Base-by-base conservation (phyloP, 2,113 vertebrate species). In the Oryzias melastigma region DNA sequence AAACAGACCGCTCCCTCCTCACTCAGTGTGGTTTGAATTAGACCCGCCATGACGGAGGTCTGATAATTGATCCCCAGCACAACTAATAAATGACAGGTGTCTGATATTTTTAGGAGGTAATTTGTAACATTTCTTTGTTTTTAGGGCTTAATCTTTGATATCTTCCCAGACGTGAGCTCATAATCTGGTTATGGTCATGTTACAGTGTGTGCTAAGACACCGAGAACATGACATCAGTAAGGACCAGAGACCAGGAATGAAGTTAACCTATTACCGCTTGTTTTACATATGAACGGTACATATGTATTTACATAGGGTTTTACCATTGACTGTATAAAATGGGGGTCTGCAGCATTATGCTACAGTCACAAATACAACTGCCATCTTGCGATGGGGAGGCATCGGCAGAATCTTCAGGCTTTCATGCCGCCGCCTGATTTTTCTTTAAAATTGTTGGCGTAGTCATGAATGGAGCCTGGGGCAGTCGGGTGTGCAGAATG, bases 1-100 rank as follows among this genome's bases (percentile, higher is more conserved):
- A 72, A 80, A 81, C 80, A 75, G 19, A 12, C 25, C n/a, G n/a
- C 16, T 1, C 55, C 64, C 71, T 62, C 12, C 7, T 14, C 15
- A 85, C 79, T 77, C 73, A 52, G 73, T 40, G 68, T 81, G 73
- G 68, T 71, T 75, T 82, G 66, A 78, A 68, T 84, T 78, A 84
- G 67, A 6, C 51, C 60, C 4, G 46, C 70, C 52, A 4, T n/a
- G 50, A 69, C 40, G 73, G 67, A 62, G 77, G 83, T 75, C 77
- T 14, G 27, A 65, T 84, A 86, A 86, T 85, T 85, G 50, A 77
- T 82, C 82, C 70, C 40, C 35, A 62, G 51, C 62, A 25, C 7
- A 42, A 25, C 59, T 77, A 75, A 82, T 77, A 73, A 80, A 73
- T 43, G 75, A 64, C 81, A 84, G 75, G 5, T 84, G 73, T 77